Conservation (phyloP, 2,888 invertebrate species). For the Lathronympha strigana region DNA sequence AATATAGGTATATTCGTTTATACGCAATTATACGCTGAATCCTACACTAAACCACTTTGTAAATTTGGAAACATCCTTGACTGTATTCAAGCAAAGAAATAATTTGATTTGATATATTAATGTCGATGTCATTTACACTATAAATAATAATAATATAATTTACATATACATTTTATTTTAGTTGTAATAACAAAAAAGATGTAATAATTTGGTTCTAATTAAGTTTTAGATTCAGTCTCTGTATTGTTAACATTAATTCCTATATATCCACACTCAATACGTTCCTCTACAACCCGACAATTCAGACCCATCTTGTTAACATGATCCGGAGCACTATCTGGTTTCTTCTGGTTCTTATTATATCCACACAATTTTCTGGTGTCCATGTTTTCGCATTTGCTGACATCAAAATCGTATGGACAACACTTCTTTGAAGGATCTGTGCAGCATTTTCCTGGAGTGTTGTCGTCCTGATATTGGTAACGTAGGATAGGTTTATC, state of each 20-base stretch:
- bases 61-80: too few relatives aligned
- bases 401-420: slow-evolving; percentile 10
- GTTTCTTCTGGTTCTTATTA: slow-evolving; percentile 18
- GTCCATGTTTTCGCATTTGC: slow-evolving; percentile 2
- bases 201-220: too few relatives aligned
- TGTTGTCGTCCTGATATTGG: slow-evolving; percentile 7
- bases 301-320: slow-evolving; percentile 12
- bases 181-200: too few relatives aligned
- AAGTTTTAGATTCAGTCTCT: not conserved
- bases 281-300: not conserved
- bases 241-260: not conserved
- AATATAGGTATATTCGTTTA: too few relatives aligned
- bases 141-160: too few relatives aligned
- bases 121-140: too few relatives aligned
- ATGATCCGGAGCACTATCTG: not conserved
- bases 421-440: slow-evolving; percentile 19
- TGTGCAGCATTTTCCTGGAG: slow-evolving; percentile 10
- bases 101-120: too few relatives aligned
- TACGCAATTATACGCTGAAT: too few relatives aligned
- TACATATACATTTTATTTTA: not conserved
- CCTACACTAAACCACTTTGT: too few relatives aligned
- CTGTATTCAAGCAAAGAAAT: too few relatives aligned
- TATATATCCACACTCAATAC: slow-evolving; percentile 18
- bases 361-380: slow-evolving; percentile 15
- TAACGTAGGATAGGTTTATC: slow-evolving; percentile 21